These are phyloP conservation scores for Actinernus sp. DNA, from an alignment of 92 coral and sea anemone species.

Conservation along the genomic window DNA sequence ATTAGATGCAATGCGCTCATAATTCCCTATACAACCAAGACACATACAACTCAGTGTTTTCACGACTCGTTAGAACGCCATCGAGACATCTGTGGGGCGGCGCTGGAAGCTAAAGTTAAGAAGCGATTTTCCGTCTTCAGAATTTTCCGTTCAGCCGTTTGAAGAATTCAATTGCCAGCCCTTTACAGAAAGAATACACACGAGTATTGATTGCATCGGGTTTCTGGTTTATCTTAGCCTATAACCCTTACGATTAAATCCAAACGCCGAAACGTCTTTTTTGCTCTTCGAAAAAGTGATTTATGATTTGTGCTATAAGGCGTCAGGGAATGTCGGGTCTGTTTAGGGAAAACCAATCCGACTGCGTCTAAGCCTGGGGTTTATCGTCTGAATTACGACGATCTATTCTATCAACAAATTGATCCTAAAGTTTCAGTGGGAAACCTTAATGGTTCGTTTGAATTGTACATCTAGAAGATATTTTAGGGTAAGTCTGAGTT, in stretches of 20 bases:
- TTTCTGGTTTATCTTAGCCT: conserved; percentile 28
- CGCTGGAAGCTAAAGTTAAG: too few species aligned
- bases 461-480: too few species aligned
- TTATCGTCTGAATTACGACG: not conserved
- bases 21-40: too few species aligned
- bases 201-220: conserved; percentile 9
- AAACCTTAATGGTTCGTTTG: too few species aligned
- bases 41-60: too few species aligned
- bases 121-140: not conserved
- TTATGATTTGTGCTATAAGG: conserved; percentile 58
- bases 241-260: conserved; percentile 12
- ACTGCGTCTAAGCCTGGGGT: not conserved
- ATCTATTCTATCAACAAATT: not conserved
- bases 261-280: conserved; percentile 30
- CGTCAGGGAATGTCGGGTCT: conserved; percentile 6
- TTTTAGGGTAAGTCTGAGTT: too few species aligned
- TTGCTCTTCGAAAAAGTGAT: conserved; percentile 46
- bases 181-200: not conserved
- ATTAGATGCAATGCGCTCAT: too few species aligned
- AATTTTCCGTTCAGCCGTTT: not conserved
- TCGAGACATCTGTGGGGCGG: too few species aligned
- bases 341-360: not conserved
- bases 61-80: too few species aligned
- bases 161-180: not conserved
- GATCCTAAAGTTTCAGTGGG: too few species aligned